Base-by-base conservation (phyloP, 2,797 vertebrate genomes). In the Huso huso region DNA sequence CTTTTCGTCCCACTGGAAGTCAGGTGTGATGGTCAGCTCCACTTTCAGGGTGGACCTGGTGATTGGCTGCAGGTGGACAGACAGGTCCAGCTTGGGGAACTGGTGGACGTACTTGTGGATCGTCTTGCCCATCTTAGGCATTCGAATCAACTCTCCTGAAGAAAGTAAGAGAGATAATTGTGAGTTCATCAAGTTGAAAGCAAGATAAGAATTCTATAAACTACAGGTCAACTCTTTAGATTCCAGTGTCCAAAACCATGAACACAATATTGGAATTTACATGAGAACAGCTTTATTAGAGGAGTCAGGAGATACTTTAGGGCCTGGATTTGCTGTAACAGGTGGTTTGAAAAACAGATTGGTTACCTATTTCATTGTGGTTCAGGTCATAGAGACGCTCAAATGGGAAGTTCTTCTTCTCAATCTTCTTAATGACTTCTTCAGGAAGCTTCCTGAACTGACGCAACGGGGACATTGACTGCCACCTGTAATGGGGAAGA, bases 1-100 rank as follows among this genome's bases (percentile, higher is more conserved):
- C 92, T 99, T 99, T 60, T 99, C 97, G 1, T 99, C 97, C 97
- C 97, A 99, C 84, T 98, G 97, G 83, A 99, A 99, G 81, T 99
- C 96, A 0, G 97, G 97, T 0, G 95, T 93, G 63, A 99, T 85
- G 7, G 96, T 99, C 73, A 99, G 93, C 82, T 99, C 97, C 69
- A 99, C 97, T 75, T 98, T 98, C 51, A 99, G 86, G 0, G 97
- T 99, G 67, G 96, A 98, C 61, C 97, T 93, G 0, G 97, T 99
- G 75, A 99, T 99, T 0, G 97, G 97, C 83, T 98, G 97, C 69
- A 99, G 76, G 66, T 99, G 97, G 59, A 98, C 96, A 0, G 96
- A 95, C 68, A 99, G 75, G 79, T 99, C 96, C 83, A 99, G 80
- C 65, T 97, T 98, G 0, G 97, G 96, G 71, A 99, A 99, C 69